Evolutionary conservation across 2,888 invertebrate species (phyloP).

Genomic region (Spicauda simplicius): DNA sequence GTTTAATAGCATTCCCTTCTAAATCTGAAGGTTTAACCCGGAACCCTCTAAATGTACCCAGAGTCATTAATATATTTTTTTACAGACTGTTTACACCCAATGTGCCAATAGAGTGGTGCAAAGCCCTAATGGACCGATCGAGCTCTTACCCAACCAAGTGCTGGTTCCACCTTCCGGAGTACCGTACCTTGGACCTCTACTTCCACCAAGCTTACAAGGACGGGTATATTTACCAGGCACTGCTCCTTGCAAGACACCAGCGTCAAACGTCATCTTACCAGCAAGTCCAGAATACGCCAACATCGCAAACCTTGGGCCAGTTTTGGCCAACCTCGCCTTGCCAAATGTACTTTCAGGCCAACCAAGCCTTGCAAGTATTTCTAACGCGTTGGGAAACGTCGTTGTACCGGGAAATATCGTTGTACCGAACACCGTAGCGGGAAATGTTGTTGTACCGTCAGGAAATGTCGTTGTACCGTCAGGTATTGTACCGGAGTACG

Average conservation of each 20-base stretch:
- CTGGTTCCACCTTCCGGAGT: conserved; percentile 46
- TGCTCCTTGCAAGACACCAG: neutral
- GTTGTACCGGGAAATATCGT: conserved; percentile 6
- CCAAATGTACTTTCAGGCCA: conserved; percentile 11
- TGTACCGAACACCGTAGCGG: neutral
- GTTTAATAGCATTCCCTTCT: no score
- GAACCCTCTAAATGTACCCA: neutral
- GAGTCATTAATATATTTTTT: conserved; percentile 32
- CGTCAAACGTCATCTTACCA: conserved; percentile 9
- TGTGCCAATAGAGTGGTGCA: conserved; percentile 55
- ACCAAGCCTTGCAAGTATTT: neutral
- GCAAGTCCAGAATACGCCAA: conserved; percentile 13
- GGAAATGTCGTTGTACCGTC: conserved; percentile 28
- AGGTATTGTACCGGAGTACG: conserved; percentile 32
- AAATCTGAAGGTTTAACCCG: no score
- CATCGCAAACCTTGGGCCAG: neutral
- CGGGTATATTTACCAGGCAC: conserved; percentile 37
- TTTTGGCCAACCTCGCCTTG: neutral
- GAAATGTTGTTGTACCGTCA: conserved; percentile 10
- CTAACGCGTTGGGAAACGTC: neutral
- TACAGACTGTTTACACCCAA: conserved; percentile 58
- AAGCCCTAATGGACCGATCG: conserved; percentile 45
- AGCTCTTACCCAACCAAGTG: conserved; percentile 49
- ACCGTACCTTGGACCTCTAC: conserved; percentile 34
- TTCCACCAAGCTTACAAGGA: conserved; percentile 16